A percentile compares a stretch with the other conserved stretches of the same genome.
Evolutionary conservation across 2,113 vertebrate species (phyloP).

Genomic region (Pholis gunnellus): DNA sequence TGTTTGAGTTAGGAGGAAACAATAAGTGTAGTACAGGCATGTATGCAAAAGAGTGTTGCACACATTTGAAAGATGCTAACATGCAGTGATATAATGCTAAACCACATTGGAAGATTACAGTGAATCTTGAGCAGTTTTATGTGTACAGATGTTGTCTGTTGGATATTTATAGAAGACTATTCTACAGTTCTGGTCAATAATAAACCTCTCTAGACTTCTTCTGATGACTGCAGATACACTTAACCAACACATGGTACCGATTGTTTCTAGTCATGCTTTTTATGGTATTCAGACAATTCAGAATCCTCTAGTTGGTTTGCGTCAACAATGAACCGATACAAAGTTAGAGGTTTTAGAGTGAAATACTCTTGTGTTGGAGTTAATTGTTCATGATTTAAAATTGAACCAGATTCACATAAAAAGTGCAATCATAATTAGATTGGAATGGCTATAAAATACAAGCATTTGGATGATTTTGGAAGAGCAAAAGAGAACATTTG

Average conservation of each 20-base stretch:
- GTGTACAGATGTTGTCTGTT: background rate
- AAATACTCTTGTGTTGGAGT: background rate
- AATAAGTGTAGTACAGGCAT: background rate
- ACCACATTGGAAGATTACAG: background rate
- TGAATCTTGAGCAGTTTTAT: background rate
- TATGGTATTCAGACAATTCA: background rate
- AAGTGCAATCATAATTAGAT: background rate
- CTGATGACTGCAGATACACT: background rate
- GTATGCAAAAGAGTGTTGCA: background rate
- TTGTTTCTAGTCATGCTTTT: background rate
- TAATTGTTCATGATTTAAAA: background rate
- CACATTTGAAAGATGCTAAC: background rate
- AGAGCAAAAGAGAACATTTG: background rate
- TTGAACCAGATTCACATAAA: background rate
- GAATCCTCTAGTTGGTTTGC: background rate
- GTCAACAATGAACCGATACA: background rate
- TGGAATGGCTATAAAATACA: background rate
- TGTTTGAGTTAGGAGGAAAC: background rate
- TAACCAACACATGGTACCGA: background rate
- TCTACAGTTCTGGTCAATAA: background rate
- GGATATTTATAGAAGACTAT: background rate
- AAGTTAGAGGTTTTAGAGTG: background rate
- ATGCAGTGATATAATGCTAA: background rate
- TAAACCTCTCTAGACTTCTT: background rate
- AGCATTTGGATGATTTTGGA: background rate